Conservation (phyloP, 2,113 vertebrate genomes). For the Erythrolamprus reginae region DNA sequence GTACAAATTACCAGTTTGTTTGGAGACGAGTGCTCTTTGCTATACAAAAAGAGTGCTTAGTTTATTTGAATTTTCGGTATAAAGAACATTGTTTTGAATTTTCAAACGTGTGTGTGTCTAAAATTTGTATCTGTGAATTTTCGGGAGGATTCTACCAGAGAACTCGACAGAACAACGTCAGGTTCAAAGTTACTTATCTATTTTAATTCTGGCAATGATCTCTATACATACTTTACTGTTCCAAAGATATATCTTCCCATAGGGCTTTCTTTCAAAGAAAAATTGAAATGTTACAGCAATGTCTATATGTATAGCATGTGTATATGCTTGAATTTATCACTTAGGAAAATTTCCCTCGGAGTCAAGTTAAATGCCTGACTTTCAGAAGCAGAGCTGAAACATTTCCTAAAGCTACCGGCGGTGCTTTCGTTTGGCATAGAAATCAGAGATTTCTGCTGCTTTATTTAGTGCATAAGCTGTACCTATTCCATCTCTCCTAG, state of each 20-base stretch:
- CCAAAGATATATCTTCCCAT: not conserved
- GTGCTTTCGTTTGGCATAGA: conserved; percentile 35
- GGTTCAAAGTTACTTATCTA: not conserved
- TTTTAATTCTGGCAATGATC: not conserved
- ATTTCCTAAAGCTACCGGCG: conserved; percentile 26
- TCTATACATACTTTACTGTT: not conserved
- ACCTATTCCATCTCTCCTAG: conserved; percentile 49
- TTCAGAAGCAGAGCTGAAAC: conserved; percentile 20
- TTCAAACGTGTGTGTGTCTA: no score
- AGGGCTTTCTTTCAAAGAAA: not conserved
- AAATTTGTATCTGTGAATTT: no score
- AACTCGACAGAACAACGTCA: no score
- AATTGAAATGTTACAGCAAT: not conserved
- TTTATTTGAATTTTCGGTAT: no score
- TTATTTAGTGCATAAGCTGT: conserved; percentile 45
- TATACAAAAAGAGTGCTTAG: no score
- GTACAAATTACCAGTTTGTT: no score
- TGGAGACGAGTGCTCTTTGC: no score
- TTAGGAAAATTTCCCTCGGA: conserved; percentile 27
- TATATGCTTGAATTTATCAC: not conserved
- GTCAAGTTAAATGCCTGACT: conserved; percentile 34
- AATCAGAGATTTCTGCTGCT: conserved; percentile 35
- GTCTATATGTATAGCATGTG: not conserved
- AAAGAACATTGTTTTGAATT: no score
- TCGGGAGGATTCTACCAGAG: no score